Evolutionary conservation across 1,140 invertebrate genomes (phyloP), one percentile per base, ranked within the genome.

Genomic region (Drosophila dunni): DNA sequence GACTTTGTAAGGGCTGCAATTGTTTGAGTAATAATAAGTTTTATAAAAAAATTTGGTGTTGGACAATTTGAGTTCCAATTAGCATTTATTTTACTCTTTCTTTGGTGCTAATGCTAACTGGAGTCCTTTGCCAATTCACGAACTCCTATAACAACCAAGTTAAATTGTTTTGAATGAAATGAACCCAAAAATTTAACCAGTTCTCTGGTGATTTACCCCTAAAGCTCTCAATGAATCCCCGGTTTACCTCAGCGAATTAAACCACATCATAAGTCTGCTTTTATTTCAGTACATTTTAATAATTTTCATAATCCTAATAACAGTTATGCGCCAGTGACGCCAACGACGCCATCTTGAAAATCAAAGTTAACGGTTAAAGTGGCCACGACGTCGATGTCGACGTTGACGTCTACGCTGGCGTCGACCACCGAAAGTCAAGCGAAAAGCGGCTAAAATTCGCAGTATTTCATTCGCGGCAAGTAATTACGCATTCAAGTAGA

Each of bases 401-500:
- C 20, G 46, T 20, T 8, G 42, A 40, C 54, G 42, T 54, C 65
- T 63, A 7, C 40, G 63, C 50, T 58, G 56, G 36, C 65, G 38
- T 58, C 71, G 65, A 62, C 60, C 75, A 56, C 67, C 79, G 75
- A 79, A 88, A 88, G 68, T 79, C 79, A 77, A 75, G 62, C 57
- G 48, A 60, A 44, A 71, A 75, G 58, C 75, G 50, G 34, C 57
- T 65, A 51, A 61, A 81, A 77, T 71, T 74, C 79, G 70, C 65
- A 79, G 67, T 77, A 72, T 89, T 88, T 83, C 79, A 70, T 74
- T 72, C 65, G 57, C 57, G 65, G 67, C 67, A 20, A 84, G 83
- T 88, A 88, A 88, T 89, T 89, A 88, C 80, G 83, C 83, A 88
- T 89, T 89, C 84, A 89, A 88, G 83, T 84, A 89, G 84, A 88